Conservation (phyloP, 2,888 invertebrate genomes). For the Leptopterna dolabrata region DNA sequence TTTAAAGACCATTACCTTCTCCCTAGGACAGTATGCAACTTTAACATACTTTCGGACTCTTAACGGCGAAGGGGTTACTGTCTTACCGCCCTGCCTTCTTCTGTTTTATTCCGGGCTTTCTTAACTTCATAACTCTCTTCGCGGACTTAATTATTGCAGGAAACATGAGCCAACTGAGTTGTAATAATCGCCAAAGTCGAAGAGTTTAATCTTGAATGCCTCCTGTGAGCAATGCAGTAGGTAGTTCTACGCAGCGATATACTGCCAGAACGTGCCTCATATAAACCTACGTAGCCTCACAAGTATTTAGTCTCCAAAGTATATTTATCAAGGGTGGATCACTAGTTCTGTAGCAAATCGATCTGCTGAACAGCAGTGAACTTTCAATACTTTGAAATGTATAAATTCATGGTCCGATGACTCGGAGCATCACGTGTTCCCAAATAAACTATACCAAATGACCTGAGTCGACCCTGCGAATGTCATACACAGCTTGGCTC, state of each 20-base stretch:
- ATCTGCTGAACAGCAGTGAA: too few relatives aligned
- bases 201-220: neutral
- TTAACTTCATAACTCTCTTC: slow-evolving; percentile 35
- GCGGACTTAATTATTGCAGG: slow-evolving; percentile 41
- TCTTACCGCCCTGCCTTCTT: neutral
- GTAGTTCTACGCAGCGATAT: neutral
- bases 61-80: slow-evolving; percentile 31
- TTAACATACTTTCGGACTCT: slow-evolving; percentile 51
- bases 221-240: neutral
- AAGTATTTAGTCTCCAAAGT: too few relatives aligned
- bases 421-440: too few relatives aligned
- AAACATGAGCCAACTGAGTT: slow-evolving; percentile 23
- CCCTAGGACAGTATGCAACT: slow-evolving; percentile 47
- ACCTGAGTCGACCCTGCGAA: too few relatives aligned
- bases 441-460: too few relatives aligned
- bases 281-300: too few relatives aligned
- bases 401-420: too few relatives aligned
- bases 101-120: slow-evolving; percentile 35
- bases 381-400: too few relatives aligned
- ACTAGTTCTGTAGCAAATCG: too few relatives aligned
- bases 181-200: neutral
- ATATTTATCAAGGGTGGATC: too few relatives aligned
- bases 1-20: slow-evolving; percentile 52
- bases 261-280: too few relatives aligned
- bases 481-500: too few relatives aligned